Evolutionary conservation across 2,113 vertebrate genomes (phyloP), one percentile per base, ranked within the genome.

Genomic region (Perccottus glenii): DNA sequence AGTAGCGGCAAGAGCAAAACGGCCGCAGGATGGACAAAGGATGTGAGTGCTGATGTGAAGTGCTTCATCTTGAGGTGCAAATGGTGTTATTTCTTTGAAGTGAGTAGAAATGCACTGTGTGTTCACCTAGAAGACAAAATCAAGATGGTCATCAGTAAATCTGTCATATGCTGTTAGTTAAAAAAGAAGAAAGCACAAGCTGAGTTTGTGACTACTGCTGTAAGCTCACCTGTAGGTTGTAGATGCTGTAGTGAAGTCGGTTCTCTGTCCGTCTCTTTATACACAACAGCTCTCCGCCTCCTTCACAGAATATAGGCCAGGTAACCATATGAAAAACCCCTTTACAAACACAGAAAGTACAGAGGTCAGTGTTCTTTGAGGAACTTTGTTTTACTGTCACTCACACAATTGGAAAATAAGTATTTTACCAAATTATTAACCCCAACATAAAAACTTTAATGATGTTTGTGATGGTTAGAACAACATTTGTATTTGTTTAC

Each of bases 391-490:
- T 89, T 86, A 83, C 82, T 62, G 78, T 80, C 77, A 80, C 10
- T 75, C 10, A 50, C 78, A 80, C 35, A 69, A 43, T 45, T 85
- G 83, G 88, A 90, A 88, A 85, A 85, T 55, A 87, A 66, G 5
- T 47, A 45, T 80, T 45, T 73, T 2, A 56, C 14, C 33, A 5
- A 55, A 36, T n/a, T 10, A 53, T 35, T 4, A 14, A 36, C 36
- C 9, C 33, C 52, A 55, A 32, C 9, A 33, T 38, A 38, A 15
- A 55, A 55, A 36, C 6, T 7, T 27, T 16, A 11, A 33, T 32
- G 42, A 3, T 14, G 33, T 46, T 50, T 43, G 47, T 62, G 35
- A 72, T 52, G 58, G 36, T 3, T 19, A 43, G 45, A 46, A 35
- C 12, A 32, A 11, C 1, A 27, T 68, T 66, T 55, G 35, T 42